A percentile compares a stretch with the other conserved stretches of the same genome.
These are phyloP conservation scores for Scaeva pyrastri DNA, from an alignment of 2,888 invertebrate species.

Conservation along the genomic window DNA sequence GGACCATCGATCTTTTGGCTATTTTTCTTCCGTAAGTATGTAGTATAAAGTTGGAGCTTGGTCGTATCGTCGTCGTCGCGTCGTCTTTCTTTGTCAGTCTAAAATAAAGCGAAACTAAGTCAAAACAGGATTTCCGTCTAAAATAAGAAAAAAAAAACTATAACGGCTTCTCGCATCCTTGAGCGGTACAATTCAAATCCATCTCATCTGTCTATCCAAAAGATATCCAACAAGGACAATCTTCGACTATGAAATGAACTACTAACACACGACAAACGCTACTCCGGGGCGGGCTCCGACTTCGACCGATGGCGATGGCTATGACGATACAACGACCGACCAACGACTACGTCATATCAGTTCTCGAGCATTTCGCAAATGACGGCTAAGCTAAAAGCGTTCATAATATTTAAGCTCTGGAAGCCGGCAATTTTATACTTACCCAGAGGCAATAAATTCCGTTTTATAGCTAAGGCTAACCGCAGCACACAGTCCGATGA, in stretches of 20 bases:
- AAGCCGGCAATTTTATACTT: constrained; percentile 67
- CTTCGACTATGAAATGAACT: not conserved
- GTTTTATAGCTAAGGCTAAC: constrained; percentile 60
- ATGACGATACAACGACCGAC: too few species aligned
- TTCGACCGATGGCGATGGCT: not conserved
- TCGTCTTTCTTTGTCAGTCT: constrained; percentile 38
- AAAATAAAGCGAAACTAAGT: constrained; percentile 40
- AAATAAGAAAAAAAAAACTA: constrained; percentile 8
- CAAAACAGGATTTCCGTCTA: constrained; percentile 23
- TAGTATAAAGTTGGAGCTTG: not conserved
- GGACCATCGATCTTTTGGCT: constrained; percentile 20
- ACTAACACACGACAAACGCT: too few species aligned
- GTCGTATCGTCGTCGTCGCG: not conserved
- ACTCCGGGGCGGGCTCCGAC: not conserved
- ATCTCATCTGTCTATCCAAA: constrained; percentile 7
- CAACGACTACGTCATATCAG: not conserved
- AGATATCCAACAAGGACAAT: not conserved
- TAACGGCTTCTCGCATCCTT: constrained; percentile 30
- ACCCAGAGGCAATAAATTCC: constrained; percentile 67
- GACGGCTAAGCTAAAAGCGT: constrained; percentile 68
- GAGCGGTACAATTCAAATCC: constrained; percentile 20
- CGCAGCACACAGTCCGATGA: constrained; percentile 48
- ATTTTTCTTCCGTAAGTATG: not conserved
- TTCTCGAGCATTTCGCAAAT: constrained; percentile 48
- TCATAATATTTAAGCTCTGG: constrained; percentile 54